Evolutionary conservation across 2,113 vertebrate genomes (phyloP), one percentile per base, ranked within the genome.

Genomic region (Odocoileus virginianus): DNA sequence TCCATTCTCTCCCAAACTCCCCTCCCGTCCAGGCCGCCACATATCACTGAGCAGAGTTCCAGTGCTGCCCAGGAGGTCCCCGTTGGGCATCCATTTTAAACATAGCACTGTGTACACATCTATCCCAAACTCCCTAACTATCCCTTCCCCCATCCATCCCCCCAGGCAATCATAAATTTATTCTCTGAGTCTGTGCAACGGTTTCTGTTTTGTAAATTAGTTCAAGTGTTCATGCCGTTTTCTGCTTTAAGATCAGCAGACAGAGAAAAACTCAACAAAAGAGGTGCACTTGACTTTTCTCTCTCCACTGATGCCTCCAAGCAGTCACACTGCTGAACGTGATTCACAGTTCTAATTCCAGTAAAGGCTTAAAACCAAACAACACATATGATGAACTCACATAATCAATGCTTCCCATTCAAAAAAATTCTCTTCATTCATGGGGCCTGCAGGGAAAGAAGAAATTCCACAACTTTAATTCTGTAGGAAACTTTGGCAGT

Each of bases 351-450:
- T 19, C 64, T 57, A 5, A 47, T 16, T 55, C 95, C n/a, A 86
- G n/a, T 1, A 8, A 67, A 93, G 6, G 0, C 13, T 87, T 47
- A 50, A 88, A 76, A 90, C 28, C 60, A 25, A 86, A 87, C 71
- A 1, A 83, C 30, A 85, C 27, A 12, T 25, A 54, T 1, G 3
- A 16, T 57, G 27, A 90, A 99, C 99, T 99, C 98, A 99, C 99
- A 99, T 99, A 97, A 99, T 99, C 83, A 99, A 97, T 61, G 99
- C 99, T 98, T 99, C 99, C 99, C 99, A 99, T 60, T 99, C 99
- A 74, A 99, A 99, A 98, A 99, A 99, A 97, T 99, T 99, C 98
- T 99, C 99, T 96, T 99, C 99, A 28, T 99, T 99, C 97, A 99
- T 99, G 7, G 99, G 99, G 96, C 99, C 99, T 99, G 96, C 54